These are phyloP conservation scores for Drosophila bifasciata DNA, from an alignment of 1,140 invertebrate species.

Conservation along the genomic window DNA sequence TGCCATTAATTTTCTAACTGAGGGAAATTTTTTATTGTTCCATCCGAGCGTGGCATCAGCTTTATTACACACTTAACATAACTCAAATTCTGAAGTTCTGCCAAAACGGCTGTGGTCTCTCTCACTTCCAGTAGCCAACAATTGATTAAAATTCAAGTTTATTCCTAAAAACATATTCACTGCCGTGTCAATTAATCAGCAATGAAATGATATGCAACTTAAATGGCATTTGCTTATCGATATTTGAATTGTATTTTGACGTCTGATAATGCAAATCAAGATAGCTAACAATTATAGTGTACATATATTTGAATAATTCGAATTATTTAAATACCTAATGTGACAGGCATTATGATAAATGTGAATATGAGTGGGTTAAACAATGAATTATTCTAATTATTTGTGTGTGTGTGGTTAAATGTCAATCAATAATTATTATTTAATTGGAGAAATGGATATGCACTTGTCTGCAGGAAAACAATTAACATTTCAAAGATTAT, in stretches of 20 bases:
- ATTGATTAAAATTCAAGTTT: slow-evolving; percentile 36
- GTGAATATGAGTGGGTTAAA: slow-evolving; percentile 8
- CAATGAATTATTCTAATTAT: slow-evolving; percentile 9
- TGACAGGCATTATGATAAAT: slow-evolving; percentile 52
- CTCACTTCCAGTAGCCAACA: slow-evolving; percentile 18
- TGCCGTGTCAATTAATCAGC: slow-evolving; percentile 35
- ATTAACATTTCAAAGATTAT: too few relatives aligned
- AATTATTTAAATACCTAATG: slow-evolving; percentile 46
- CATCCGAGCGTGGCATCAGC: slow-evolving; percentile 53
- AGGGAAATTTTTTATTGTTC: slow-evolving; percentile 62
- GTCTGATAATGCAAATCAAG: slow-evolving; percentile 40
- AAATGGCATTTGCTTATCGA: slow-evolving; percentile 64
- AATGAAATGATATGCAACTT: slow-evolving; percentile 48
- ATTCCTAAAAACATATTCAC: background rate
- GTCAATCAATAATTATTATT: too few relatives aligned
- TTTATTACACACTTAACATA: slow-evolving; percentile 65
- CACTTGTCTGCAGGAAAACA: too few relatives aligned
- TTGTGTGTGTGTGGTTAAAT: slow-evolving; percentile 6
- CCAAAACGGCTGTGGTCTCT: slow-evolving; percentile 24
- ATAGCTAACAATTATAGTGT: slow-evolving; percentile 29
- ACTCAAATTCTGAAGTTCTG: slow-evolving; percentile 41
- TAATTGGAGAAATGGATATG: too few relatives aligned
- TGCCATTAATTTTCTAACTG: slow-evolving; percentile 55
- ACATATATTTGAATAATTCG: slow-evolving; percentile 26
- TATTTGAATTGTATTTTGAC: slow-evolving; percentile 51